Evolutionary conservation across 2,113 vertebrate species (phyloP).

Genomic region (Megaptera novaeangliae): DNA sequence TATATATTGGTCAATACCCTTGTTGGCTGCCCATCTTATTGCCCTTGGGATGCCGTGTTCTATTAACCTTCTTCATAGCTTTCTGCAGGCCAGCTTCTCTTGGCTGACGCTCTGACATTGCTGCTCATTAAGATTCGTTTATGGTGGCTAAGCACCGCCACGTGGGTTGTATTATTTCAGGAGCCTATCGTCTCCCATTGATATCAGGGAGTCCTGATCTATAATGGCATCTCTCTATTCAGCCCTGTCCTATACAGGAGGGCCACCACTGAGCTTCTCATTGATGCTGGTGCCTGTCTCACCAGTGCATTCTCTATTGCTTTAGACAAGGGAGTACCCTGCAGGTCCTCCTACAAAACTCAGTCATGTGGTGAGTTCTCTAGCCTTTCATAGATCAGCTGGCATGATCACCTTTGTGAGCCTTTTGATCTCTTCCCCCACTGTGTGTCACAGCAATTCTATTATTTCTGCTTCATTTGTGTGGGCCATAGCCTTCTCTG

Average conservation of each 20-base stretch:
- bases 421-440: background rate
- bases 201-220: background rate
- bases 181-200: background rate
- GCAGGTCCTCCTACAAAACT: background rate
- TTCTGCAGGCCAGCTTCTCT: background rate
- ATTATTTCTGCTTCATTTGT: background rate
- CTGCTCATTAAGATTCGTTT: background rate
- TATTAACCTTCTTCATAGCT: background rate
- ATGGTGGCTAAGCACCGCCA: too few species aligned
- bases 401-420: background rate
- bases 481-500: background rate
- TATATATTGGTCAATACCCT: background rate
- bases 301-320: background rate
- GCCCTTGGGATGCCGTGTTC: background rate
- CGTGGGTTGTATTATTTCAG: background rate
- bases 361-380: background rate
- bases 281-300: background rate
- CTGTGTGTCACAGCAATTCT: background rate
- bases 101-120: background rate
- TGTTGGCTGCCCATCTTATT: background rate
- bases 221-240: background rate
- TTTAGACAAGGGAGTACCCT: background rate
- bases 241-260: background rate
- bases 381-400: background rate
- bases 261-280: background rate